These are phyloP conservation scores for Dipodomys spectabilis DNA, from an alignment of 2,113 vertebrate genomes.

Conservation along the genomic window DNA sequence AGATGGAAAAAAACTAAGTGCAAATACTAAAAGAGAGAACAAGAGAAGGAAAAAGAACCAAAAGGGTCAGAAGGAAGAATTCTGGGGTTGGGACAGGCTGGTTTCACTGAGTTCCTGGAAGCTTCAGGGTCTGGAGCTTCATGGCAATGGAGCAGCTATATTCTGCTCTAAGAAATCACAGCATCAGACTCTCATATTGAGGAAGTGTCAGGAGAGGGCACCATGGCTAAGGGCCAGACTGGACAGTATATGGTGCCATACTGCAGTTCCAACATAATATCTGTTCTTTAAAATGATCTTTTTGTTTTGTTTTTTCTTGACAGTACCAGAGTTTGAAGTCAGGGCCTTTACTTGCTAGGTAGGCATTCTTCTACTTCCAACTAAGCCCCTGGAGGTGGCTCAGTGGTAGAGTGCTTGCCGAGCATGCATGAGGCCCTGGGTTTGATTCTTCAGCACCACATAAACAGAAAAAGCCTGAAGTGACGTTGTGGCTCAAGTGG, in stretches of 20 bases:
- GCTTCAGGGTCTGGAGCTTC: not conserved
- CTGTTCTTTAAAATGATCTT: not conserved
- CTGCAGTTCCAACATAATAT: not conserved
- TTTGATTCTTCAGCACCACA: no score
- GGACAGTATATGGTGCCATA: fast-evolving
- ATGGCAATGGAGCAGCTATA: not conserved
- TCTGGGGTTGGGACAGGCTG: not conserved
- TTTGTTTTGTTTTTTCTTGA: not conserved
- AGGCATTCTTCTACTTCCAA: no score
- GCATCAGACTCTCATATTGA: not conserved
- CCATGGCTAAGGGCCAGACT: not conserved
- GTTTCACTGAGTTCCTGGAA: not conserved
- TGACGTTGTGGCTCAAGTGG: no score
- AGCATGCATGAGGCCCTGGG: no score
- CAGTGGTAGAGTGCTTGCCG: no score
- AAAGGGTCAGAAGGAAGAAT: no score
- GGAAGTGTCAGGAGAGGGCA: not conserved
- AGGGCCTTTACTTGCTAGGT: no score
- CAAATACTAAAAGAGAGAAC: not conserved
- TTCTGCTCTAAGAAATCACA: constrained; percentile 21
- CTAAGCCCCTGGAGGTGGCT: no score
- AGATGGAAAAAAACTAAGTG: not conserved
- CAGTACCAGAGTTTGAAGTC: no score
- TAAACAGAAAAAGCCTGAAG: no score
- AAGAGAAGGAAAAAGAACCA: not conserved